Evolutionary conservation across 2,797 vertebrate species (phyloP).

Genomic region (Sebastes vulpes): DNA sequence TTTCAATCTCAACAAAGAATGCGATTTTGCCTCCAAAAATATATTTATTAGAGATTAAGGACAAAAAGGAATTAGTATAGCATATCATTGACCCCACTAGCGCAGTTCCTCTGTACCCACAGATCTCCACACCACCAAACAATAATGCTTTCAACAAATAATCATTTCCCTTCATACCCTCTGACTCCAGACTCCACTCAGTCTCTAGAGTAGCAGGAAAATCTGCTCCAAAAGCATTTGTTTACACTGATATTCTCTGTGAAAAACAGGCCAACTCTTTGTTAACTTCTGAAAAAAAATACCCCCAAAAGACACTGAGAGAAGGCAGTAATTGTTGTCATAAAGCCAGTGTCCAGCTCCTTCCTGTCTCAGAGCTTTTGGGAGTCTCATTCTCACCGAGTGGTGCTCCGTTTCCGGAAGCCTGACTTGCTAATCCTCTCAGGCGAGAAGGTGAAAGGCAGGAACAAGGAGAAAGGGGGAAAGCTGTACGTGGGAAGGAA

Average conservation of each 20-base stretch:
- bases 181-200: conserved; percentile 56
- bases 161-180: conserved; percentile 51
- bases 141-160: conserved; percentile 69
- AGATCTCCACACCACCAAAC: conserved; percentile 60
- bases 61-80: conserved; percentile 23
- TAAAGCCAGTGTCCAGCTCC: conserved; percentile 55
- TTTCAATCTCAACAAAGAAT: conserved; percentile 29
- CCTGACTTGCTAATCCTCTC: conserved; percentile 81
- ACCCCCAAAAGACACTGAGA: conserved; percentile 36
- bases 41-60: conserved; percentile 35
- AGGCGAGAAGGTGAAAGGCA: conserved; percentile 81
- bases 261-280: conserved; percentile 49
- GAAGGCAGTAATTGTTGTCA: conserved; percentile 56
- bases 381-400: conserved; percentile 68
- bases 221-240: conserved; percentile 48
- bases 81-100: conserved; percentile 44
- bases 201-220: conserved; percentile 51
- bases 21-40: conserved; percentile 15
- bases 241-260: conserved; percentile 48
- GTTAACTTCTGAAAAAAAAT: conserved; percentile 33
- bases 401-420: conserved; percentile 79
- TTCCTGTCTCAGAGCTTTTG: conserved; percentile 60
- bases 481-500: conserved; percentile 59
- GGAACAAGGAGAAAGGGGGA: conserved; percentile 68
- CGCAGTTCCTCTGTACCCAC: conserved; percentile 56